Base-by-base conservation (phyloP, 1,140 invertebrate genomes). In the Drosophila kikkawai region DNA sequence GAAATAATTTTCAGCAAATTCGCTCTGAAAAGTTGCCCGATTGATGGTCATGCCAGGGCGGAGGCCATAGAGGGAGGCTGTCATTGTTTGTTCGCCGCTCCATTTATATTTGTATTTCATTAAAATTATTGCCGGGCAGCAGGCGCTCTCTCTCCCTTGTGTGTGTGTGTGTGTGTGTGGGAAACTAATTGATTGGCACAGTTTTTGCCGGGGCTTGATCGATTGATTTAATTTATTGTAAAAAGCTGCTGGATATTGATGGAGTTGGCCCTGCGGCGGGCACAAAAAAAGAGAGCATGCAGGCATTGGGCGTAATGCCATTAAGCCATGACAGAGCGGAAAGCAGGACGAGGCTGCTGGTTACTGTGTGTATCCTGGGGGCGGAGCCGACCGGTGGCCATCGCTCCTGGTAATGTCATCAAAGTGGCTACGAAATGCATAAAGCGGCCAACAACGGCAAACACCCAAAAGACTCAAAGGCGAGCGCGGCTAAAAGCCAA, bases 91-190 rank as follows among this genome's bases (percentile, higher is more conserved):
- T 70, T 53, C 55, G 69, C 44, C 51, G 85, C 85, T 84, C 74
- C 80, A 87, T 87, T 87, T 87, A 87, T 87, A 87, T 87, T 87
- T 87, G 84, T 87, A 90, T 87, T 87, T 84, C 84, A 87, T 87
- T 87, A 87, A 87, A 87, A 87, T 87, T 87, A 88, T 87, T 88
- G 80, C 60, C 61, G 63, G 51, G 42, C 57, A 32, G 26, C 37
- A 51, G 29, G 9, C 50, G 29, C 32, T 12, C 45, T 55, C 34
- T 61, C 34, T 37, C 53, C 15, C n/a, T 26, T 68, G 71, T 58
- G 45, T 47, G 47, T 60, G 39, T n/a, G n/a, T n/a, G n/a, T 19
- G 47, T 64, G 26, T 29, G 56, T 67, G 50, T 76, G 63, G 26
- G 57, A 82, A 87, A 87, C 84, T 87, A 87, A 87, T 88, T 88